Percentiles rank a stretch among this genome's conserved stretches.
Conservation (phyloP, 2,113 vertebrate species). For the Rhinichthys klamathensis region DNA sequence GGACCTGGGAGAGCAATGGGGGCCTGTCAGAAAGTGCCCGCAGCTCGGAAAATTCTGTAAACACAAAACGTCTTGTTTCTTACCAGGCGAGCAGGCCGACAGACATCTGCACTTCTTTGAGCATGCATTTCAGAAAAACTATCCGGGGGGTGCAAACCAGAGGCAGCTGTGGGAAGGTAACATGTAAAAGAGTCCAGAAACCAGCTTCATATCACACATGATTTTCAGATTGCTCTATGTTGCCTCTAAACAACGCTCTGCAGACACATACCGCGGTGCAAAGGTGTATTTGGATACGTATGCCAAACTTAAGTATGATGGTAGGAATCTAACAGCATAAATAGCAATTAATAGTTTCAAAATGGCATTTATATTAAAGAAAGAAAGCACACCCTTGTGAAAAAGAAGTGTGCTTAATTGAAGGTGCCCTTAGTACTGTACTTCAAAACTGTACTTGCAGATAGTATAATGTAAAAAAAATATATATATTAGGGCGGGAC, state of each 20-base stretch:
- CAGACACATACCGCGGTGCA: background rate
- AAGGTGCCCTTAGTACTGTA: background rate
- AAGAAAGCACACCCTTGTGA: background rate
- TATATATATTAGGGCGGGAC: too few species aligned
- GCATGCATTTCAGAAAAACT: constrained; percentile 33
- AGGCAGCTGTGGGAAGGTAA: constrained; percentile 35
- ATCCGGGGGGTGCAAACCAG: constrained; percentile 31
- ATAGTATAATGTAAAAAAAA: background rate
- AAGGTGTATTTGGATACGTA: background rate
- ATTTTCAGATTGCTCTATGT: background rate
- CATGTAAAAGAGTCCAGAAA: constrained; percentile 50
- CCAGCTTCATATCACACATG: constrained; percentile 60
- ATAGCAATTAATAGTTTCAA: constrained; percentile 13
- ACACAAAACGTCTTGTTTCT: constrained; percentile 62
- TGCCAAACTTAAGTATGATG: background rate
- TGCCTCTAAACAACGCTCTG: background rate
- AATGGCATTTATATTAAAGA: background rate
- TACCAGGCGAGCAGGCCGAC: constrained; percentile 50
- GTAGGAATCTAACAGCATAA: background rate
- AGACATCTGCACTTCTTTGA: constrained; percentile 41
- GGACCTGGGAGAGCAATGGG: constrained; percentile 59
- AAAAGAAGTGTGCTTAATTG: background rate
- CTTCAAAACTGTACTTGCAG: background rate
- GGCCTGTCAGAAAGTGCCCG: constrained; percentile 69
- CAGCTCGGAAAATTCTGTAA: constrained; percentile 76